phyloP scores from a whole-genome alignment of 2,888 invertebrate species.

The Oasisia sp. region DNA sequence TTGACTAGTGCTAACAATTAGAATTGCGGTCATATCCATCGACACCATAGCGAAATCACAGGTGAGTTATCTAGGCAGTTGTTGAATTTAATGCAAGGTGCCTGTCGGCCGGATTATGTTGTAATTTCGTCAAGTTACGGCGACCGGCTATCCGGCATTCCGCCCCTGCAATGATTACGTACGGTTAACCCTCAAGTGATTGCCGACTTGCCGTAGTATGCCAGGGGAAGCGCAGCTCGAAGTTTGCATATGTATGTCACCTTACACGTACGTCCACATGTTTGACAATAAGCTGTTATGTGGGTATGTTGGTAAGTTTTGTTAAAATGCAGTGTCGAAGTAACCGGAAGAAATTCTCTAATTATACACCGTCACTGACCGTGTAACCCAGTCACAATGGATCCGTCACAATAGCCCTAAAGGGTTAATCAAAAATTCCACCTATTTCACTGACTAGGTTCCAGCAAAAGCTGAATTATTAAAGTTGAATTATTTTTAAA shows the following conservation, averaged over 20 bases:
- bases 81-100: background rate
- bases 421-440: constrained; percentile 6
- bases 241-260: background rate
- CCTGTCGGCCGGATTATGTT: background rate
- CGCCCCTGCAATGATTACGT: background rate
- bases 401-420: background rate
- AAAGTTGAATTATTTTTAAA: background rate
- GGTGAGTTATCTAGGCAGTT: background rate
- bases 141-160: background rate
- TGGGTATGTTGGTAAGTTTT: background rate
- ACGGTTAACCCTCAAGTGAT: background rate
- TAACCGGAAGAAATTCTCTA: background rate
- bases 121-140: background rate
- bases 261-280: background rate
- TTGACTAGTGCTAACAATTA: background rate
- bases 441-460: background rate
- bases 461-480: background rate
- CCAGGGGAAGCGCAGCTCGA: background rate
- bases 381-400: background rate
- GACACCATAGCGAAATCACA: background rate
- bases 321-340: background rate
- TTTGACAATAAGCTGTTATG: background rate
- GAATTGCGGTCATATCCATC: background rate
- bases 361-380: background rate
- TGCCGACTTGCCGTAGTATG: background rate